phyloP scores from a whole-genome alignment of 2,888 invertebrate species.

The Melinaea marsaeus region DNA sequence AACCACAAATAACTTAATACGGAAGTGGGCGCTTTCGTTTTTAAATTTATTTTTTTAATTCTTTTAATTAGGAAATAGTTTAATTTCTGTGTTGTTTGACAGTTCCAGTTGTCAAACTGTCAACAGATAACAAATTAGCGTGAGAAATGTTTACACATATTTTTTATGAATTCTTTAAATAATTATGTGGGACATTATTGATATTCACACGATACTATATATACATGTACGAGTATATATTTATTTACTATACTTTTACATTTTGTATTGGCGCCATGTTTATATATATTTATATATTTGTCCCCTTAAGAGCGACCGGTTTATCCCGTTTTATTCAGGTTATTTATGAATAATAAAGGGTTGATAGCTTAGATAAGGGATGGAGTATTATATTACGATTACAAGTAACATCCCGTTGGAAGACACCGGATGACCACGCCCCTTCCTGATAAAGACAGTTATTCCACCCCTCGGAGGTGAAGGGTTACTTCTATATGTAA shows the following conservation, averaged over 20 bases:
- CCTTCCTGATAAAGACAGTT: conserved; percentile 70
- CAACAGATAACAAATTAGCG: conserved; percentile 59
- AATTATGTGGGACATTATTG: conserved; percentile 13
- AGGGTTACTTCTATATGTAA: conserved; percentile 29
- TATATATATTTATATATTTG: conserved; percentile 17
- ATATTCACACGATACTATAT: conserved; percentile 22
- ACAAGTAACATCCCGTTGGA: conserved; percentile 58
- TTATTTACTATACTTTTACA: background rate
- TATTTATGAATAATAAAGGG: conserved; percentile 15
- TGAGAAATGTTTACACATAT: conserved; percentile 46
- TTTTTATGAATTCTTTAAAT: conserved; percentile 16
- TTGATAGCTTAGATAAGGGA: conserved; percentile 19
- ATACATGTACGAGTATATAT: conserved; percentile 9
- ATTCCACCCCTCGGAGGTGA: conserved; percentile 40
- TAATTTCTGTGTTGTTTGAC: conserved; percentile 65
- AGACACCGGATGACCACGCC: conserved; percentile 67
- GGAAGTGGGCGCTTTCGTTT: conserved; percentile 66
- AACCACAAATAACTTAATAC: conserved; percentile 72
- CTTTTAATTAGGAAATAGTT: conserved; percentile 76
- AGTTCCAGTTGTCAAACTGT: conserved; percentile 49
- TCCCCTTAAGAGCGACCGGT: conserved; percentile 22
- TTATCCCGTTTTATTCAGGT: conserved; percentile 22
- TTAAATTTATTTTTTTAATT: conserved; percentile 66
- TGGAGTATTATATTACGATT: conserved; percentile 55
- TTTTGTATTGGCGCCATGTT: background rate